Evolutionary conservation across 2,888 invertebrate genomes (phyloP).

Genomic region (Acanthosepion esculentum): DNA sequence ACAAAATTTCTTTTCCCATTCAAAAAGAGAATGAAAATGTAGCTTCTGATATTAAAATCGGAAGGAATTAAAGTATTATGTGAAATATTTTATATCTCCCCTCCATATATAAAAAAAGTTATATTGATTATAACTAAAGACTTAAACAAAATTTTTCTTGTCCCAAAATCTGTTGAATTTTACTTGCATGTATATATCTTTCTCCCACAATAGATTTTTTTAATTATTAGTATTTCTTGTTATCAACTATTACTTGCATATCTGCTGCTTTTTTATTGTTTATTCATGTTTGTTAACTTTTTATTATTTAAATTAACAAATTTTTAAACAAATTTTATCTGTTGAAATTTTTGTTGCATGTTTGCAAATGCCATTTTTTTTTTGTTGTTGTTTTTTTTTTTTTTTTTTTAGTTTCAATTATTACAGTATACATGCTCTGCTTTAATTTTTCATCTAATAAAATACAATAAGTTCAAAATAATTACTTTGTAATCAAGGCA

Average conservation of each 20-base stretch:
- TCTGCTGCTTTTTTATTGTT: conserved; percentile 23
- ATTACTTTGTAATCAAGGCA: too few species aligned
- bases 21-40: neutral
- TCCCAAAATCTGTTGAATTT: neutral
- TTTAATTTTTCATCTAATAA: too few species aligned
- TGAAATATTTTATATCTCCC: neutral
- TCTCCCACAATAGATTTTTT: too few species aligned
- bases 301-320: too few species aligned
- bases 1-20: neutral
- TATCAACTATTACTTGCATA: conserved; percentile 9
- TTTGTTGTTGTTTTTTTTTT: too few species aligned
- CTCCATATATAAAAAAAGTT: neutral
- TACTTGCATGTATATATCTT: neutral
- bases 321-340: neutral
- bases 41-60: neutral
- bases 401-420: too few species aligned
- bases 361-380: neutral
- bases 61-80: neutral
- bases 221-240: neutral
- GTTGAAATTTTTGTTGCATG: neutral
- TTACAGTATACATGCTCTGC: too few species aligned
- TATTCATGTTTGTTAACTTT: neutral
- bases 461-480: too few species aligned
- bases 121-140: neutral
- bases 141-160: neutral